Percentiles rank a stretch among this genome's conserved stretches.
Conservation (phyloP, 2,888 invertebrate species). For the Agriopis leucophaearia region DNA sequence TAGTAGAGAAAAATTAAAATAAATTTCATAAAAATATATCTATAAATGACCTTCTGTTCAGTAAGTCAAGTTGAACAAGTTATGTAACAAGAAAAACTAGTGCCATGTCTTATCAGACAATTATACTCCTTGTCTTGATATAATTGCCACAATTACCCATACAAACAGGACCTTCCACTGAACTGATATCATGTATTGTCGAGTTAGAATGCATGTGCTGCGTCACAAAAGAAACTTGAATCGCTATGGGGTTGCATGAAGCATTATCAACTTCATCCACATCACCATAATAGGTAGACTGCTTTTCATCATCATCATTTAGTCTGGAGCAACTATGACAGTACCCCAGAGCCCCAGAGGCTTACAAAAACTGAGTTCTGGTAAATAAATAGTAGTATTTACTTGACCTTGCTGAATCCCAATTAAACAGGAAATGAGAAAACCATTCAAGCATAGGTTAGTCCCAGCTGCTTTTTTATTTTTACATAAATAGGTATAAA, state of each 20-base stretch:
- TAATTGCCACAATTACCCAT: too few species aligned
- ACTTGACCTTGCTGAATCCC: neutral
- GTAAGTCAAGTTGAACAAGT: constrained; percentile 3
- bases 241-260: too few species aligned
- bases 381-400: neutral
- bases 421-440: neutral
- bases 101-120: neutral
- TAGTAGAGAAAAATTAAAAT: neutral
- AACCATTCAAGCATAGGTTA: constrained; percentile 4
- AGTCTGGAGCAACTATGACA: too few species aligned
- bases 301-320: too few species aligned
- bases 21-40: neutral
- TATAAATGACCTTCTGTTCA: constrained; percentile 6
- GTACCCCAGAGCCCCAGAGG: too few species aligned
- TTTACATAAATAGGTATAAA: too few species aligned
- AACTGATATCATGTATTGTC: too few species aligned
- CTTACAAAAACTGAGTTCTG: neutral
- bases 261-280: too few species aligned
- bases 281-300: too few species aligned
- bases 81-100: neutral
- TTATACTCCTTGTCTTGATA: neutral
- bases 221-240: too few species aligned
- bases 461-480: neutral
- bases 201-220: too few species aligned
- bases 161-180: too few species aligned